Base-by-base conservation (phyloP, 2,797 vertebrate genomes). In the Macroramphosus scolopax region DNA sequence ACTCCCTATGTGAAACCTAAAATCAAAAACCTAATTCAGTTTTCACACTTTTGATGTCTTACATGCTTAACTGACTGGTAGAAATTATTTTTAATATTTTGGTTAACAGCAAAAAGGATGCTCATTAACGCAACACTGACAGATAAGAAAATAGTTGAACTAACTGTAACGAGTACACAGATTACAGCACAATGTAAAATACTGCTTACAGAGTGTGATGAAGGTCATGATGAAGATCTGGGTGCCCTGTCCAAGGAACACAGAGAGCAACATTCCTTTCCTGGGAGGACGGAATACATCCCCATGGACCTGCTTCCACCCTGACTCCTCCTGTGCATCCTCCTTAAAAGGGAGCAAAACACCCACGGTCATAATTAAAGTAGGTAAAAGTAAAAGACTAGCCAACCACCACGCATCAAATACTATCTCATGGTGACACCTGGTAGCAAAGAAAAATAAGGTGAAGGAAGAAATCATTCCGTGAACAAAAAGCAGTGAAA, bases 151-250 rank as follows among this genome's bases (percentile, higher is more conserved):
- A 22, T 6, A 22, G 20, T 6, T 3, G 20, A 22, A 22, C 3
- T 22, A n/a, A n/a, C n/a, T n/a, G n/a, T n/a, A n/a, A n/a, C n/a
- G n/a, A n/a, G n/a, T n/a, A n/a, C n/a, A n/a, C n/a, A 6, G 20
- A 16, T 22, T 2, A 28, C 3, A 51, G 1, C 6, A 10, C 5
- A 16, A 24, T 30, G 8, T 43, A 9, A 25, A 52, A 44, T 1
- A 16, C 30, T 41, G 3, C 86, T 95, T 88, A 97, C 95, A 93
- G 32, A 95, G 91, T 5, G 93, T 97, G 85, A 94, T 93, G 80
- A 97, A 94, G 0, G 90, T 93, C 93, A 95, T 94, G 70, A 95
- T 95, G 80, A 94, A 94, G 86, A 96, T 92, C 74, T 96, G 93
- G 0, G 90, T 93, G 80, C 95, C 94, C 83, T 95, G 93, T 45